Evolutionary conservation across 2,113 vertebrate genomes (phyloP).

Genomic region (Bothrops jararaca): DNA sequence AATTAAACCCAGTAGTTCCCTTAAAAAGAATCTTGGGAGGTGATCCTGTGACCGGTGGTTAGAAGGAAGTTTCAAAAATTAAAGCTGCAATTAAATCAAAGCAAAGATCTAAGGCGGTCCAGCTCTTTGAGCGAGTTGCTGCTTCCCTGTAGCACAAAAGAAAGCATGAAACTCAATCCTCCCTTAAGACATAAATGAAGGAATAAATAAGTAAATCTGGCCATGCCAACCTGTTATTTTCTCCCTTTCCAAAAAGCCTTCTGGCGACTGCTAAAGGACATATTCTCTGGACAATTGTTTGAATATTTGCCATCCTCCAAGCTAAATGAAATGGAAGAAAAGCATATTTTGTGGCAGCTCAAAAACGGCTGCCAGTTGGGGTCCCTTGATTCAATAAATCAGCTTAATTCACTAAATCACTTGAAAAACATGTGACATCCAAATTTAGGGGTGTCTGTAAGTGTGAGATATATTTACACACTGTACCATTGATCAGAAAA

Average conservation of each 20-base stretch:
- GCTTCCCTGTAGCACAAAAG: background rate
- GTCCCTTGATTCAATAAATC: slow-evolving; percentile 9
- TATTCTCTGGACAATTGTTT: background rate
- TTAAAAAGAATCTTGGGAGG: background rate
- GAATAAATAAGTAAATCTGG: background rate
- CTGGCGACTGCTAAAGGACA: background rate
- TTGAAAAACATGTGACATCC: background rate
- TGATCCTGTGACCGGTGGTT: background rate
- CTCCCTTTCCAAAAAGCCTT: background rate
- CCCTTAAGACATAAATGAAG: background rate
- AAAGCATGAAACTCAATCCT: background rate
- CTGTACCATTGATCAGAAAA: slow-evolving; percentile 36
- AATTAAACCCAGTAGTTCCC: background rate
- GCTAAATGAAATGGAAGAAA: slow-evolving; percentile 14
- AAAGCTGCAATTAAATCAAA: background rate
- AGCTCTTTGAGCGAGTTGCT: background rate
- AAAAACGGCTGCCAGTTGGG: background rate
- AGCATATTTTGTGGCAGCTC: slow-evolving; percentile 6
- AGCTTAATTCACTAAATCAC: slow-evolving; percentile 10
- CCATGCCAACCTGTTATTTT: background rate
- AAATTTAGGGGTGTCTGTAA: background rate
- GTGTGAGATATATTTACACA: slow-evolving; percentile 38
- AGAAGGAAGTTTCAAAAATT: background rate
- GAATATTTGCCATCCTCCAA: slow-evolving; percentile 2
- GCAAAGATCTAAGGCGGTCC: background rate